Percentiles rank a stretch among this genome's conserved stretches.
Conservation (phyloP, 2,113 vertebrate genomes). For the Pithys albifrons region DNA sequence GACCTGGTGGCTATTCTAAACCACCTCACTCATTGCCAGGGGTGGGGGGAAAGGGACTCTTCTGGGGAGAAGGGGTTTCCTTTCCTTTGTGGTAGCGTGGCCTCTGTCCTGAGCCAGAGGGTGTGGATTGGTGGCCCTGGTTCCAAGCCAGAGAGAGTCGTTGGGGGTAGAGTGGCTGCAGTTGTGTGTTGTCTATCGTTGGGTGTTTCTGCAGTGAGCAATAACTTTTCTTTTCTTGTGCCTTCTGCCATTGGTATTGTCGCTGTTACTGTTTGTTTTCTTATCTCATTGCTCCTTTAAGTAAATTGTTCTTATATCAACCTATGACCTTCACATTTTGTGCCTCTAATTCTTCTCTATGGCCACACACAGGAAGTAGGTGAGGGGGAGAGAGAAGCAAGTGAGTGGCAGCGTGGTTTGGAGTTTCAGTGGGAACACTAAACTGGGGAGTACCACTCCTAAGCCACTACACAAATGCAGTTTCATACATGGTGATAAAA, state of each 20-base stretch:
- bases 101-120: not conserved
- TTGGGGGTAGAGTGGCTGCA: not conserved
- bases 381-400: too few species aligned
- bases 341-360: not conserved
- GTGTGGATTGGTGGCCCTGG: not conserved
- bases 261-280: not conserved
- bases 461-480: not conserved
- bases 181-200: too few species aligned
- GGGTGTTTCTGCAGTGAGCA: too few species aligned
- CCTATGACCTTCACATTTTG: not conserved
- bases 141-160: not conserved
- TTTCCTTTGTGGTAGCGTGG: not conserved
- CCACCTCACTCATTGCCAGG: not conserved
- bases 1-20: not conserved
- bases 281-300: not conserved
- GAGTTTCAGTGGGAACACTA: too few species aligned
- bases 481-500: not conserved
- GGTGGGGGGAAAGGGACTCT: not conserved
- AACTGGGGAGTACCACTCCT: too few species aligned
- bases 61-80: not conserved
- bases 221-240: too few species aligned
- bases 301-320: not conserved
- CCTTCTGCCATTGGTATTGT: not conserved
- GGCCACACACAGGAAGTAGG: too few species aligned
- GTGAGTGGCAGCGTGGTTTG: too few species aligned